Evolutionary conservation across 35 echinoderm and acorn worm genomes (phyloP), one percentile per base, ranked within the genome.

Genomic region (Chiridota heheva): DNA sequence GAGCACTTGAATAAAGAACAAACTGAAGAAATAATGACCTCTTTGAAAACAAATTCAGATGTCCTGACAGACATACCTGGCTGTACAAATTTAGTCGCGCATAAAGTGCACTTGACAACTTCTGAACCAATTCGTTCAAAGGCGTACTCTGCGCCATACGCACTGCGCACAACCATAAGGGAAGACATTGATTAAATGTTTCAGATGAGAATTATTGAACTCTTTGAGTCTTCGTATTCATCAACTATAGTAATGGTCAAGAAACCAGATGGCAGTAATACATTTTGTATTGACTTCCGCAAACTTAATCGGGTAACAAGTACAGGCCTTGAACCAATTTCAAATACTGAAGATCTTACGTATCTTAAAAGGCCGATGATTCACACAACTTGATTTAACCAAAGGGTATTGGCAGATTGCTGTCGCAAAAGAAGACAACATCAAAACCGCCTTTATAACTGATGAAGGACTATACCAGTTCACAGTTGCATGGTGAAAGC

Each of bases 31-130:
- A 26, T 78, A 3, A 60, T 58, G 15, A 22, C 3, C 12, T 16
- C 35, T 20, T 27, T 76, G 13, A 35, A 58, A 8, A 12, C 5
- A 15, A 58, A 32, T 60, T 3, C 27, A 37, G 74, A 78, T 44
- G 55, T 60, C 7, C 60, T 78, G 74, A 78, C 74, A 58, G 74
- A 78, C 40, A 34, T 78, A 28, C 74, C 74, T 29, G 74, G 74
- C 5, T 12, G 33, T 3, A 78, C 46, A 6, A 58, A 78, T 30
- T 78, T 78, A 59, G 28, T n/a, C 17, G 7, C 56, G 39, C 74
- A 78, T 36, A 60, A 78, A 58, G 60, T 78, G 16, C 26, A 38
- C 4, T 60, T 78, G 33, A 78, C 74, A 3, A 53, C 46, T 58
- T 17, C 17, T 37, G 45, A 78, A 15, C 74, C 46, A 29, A 28